Percentiles rank a stretch among this genome's conserved stretches.
These are phyloP conservation scores for Gastrophryne carolinensis DNA, from an alignment of 2,797 vertebrate genomes.

Conservation along the genomic window DNA sequence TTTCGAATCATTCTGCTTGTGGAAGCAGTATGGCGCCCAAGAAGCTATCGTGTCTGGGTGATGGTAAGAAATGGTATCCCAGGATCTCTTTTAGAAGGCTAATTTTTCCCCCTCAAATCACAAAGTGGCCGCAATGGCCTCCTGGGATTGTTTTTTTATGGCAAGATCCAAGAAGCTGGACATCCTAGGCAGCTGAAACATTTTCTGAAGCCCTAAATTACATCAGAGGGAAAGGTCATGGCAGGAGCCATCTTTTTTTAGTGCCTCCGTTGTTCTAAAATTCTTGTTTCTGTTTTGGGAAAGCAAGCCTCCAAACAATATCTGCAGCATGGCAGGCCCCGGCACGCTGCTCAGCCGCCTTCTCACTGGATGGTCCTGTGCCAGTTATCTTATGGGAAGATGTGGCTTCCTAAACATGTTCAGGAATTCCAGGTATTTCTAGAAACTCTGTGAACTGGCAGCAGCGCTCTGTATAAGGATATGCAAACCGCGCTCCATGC, in stretches of 20 bases:
- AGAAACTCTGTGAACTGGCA: background rate
- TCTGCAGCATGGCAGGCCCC: background rate
- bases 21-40: too few species aligned
- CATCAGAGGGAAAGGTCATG: background rate
- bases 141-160: constrained; percentile 2
- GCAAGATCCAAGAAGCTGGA: too few species aligned
- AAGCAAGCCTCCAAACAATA: background rate
- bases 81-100: too few species aligned
- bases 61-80: too few species aligned
- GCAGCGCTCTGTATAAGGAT: background rate
- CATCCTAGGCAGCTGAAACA: constrained; percentile 18
- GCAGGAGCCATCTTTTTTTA: background rate
- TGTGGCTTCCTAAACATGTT: background rate
- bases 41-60: too few species aligned
- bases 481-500: too few species aligned
- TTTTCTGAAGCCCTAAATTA: constrained; percentile 2
- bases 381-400: background rate
- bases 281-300: background rate
- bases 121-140: too few species aligned
- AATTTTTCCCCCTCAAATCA: too few species aligned
- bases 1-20: too few species aligned
- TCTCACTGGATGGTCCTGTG: background rate
- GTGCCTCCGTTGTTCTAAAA: background rate
- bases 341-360: background rate
- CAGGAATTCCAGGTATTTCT: background rate